Conservation (phyloP, 1,140 invertebrate species). For the Drosophila setifemur region DNA sequence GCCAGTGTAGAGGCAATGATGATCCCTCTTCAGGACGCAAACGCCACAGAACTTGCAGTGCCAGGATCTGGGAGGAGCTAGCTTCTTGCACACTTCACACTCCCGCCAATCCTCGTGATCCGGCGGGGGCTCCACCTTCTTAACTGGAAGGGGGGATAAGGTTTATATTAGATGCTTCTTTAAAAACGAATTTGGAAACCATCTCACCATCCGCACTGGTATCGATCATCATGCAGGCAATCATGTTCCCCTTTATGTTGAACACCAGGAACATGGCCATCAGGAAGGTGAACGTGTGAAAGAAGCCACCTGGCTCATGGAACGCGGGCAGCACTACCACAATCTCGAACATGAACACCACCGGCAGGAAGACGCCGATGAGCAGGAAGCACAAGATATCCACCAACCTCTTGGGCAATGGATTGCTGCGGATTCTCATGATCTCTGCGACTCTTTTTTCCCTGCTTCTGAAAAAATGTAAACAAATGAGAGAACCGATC, state of each 20-base stretch:
- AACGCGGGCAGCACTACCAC: slow-evolving; percentile 87
- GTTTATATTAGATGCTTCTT: too few species aligned
- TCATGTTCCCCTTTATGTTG: slow-evolving; percentile 85
- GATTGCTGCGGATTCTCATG: slow-evolving; percentile 60
- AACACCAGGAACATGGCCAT: slow-evolving; percentile 85
- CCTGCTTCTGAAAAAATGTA: not conserved
- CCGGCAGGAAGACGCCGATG: slow-evolving; percentile 66
- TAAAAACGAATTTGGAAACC: not conserved
- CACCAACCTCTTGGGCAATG: slow-evolving; percentile 60
- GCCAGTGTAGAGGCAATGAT: slow-evolving; percentile 95
- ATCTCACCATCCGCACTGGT: slow-evolving; percentile 63
- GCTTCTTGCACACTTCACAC: slow-evolving; percentile 83
- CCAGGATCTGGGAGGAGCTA: slow-evolving; percentile 93
- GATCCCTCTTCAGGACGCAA: slow-evolving; percentile 95
- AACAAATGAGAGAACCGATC: slow-evolving; percentile 22
- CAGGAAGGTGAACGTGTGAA: slow-evolving; percentile 83
- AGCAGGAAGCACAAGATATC: slow-evolving; percentile 65
- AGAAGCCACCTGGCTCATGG: slow-evolving; percentile 80
- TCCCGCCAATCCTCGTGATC: slow-evolving; percentile 28
- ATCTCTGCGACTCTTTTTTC: not conserved
- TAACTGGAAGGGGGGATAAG: not conserved
- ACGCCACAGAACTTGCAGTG: slow-evolving; percentile 91
- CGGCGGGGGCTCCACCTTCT: slow-evolving; percentile 6
- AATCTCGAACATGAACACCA: slow-evolving; percentile 83
- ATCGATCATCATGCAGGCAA: slow-evolving; percentile 72